Conservation (phyloP, 2,797 vertebrate genomes). For the Bufotes viridis region DNA sequence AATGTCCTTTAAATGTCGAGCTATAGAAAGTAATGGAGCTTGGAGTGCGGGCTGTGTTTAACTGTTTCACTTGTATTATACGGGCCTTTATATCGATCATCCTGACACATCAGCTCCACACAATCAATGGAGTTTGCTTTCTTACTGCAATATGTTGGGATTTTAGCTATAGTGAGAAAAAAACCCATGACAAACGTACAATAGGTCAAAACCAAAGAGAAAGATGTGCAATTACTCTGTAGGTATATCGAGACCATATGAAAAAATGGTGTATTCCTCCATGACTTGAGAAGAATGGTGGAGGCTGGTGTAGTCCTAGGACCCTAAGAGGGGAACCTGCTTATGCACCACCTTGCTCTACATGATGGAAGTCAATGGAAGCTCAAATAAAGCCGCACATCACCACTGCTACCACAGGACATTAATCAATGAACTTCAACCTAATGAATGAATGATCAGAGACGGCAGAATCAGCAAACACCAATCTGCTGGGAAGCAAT, state of each 20-base stretch:
- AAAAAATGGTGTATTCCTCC: no score
- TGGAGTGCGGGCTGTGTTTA: conserved; percentile 1
- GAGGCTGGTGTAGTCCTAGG: no score
- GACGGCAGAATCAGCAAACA: neutral
- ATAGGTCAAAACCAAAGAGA: no score
- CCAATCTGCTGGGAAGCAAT: neutral
- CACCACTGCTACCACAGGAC: neutral
- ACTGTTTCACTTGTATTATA: neutral
- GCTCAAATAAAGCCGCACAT: neutral
- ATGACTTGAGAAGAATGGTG: no score
- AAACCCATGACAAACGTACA: no score
- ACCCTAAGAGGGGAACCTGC: neutral
- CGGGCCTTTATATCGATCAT: neutral
- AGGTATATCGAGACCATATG: no score
- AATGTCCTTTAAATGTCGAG: conserved; percentile 36
- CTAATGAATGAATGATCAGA: neutral
- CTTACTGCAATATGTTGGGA: neutral
- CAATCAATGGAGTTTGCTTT: neutral
- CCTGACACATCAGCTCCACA: neutral
- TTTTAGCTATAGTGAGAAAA: neutral
- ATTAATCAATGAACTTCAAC: neutral
- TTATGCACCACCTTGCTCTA: neutral
- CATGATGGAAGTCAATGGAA: neutral
- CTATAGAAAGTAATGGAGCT: neutral
- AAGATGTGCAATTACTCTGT: no score